Conservation (phyloP, 2,888 invertebrate species). For the Ophioninae sp. region DNA sequence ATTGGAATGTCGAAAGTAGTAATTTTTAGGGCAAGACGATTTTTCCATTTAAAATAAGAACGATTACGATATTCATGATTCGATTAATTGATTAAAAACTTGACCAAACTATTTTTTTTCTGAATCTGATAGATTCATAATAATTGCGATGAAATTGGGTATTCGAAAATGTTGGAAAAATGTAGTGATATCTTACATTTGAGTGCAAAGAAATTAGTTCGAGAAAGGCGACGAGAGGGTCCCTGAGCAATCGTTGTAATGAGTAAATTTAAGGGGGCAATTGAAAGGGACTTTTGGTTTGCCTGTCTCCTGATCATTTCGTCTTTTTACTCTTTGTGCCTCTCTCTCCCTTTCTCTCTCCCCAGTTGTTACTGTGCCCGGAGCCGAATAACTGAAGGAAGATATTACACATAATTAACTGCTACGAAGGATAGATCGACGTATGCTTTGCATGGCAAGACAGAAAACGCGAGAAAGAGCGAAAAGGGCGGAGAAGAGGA, state of each 20-base stretch:
- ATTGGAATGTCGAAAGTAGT: not conserved
- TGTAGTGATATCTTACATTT: constrained; percentile 22
- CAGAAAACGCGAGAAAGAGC: constrained; percentile 24
- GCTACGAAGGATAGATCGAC: constrained; percentile 50
- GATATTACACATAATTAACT: constrained; percentile 63
- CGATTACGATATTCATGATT: too few species aligned
- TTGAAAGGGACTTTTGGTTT: constrained; percentile 49
- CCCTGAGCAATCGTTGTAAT: constrained; percentile 55
- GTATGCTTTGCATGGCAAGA: constrained; percentile 35
- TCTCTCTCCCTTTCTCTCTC: constrained; percentile 20
- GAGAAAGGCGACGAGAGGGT: not conserved
- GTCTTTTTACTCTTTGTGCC: not conserved
- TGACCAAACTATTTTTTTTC: too few species aligned
- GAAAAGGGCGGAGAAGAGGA: constrained; percentile 43
- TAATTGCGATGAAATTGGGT: constrained; percentile 5
- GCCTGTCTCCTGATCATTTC: not conserved
- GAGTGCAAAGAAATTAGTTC: constrained; percentile 46
- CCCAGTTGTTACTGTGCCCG: constrained; percentile 24
- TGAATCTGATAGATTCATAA: constrained; percentile 42
- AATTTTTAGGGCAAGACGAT: not conserved
- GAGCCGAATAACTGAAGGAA: constrained; percentile 52
- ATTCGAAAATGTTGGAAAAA: constrained; percentile 40
- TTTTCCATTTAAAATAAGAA: too few species aligned
- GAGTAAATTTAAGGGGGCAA: constrained; percentile 58
- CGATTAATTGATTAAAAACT: too few species aligned